Evolutionary conservation across 64 coral and sea anemone species (phyloP).

Genomic region (Trachythela sp.): DNA sequence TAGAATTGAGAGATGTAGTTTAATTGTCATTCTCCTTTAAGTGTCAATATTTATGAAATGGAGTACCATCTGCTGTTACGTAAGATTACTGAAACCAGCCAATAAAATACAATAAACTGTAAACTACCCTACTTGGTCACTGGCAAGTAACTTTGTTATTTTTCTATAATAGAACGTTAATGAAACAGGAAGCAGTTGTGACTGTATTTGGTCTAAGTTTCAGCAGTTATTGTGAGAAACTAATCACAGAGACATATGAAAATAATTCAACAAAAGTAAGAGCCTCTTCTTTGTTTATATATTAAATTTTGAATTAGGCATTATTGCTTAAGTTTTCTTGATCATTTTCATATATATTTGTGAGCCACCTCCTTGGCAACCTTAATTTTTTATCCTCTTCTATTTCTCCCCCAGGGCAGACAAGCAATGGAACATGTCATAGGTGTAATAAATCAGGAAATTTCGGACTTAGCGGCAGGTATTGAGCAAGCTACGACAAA

Average conservation of each 20-base stretch:
- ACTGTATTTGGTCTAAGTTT: constrained; percentile 95
- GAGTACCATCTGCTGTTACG: no score
- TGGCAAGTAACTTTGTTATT: not conserved
- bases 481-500: constrained; percentile 87
- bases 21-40: no score
- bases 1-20: no score
- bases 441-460: constrained; percentile 85
- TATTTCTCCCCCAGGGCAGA: constrained; percentile 53
- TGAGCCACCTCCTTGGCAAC: not conserved
- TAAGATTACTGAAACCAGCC: no score
- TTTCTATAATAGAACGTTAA: constrained; percentile 61
- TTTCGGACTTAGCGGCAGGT: constrained; percentile 80
- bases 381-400: no score
- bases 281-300: not conserved
- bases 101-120: no score
- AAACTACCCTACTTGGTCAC: no score
- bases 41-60: no score
- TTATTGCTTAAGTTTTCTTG: not conserved
- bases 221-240: constrained; percentile 83
- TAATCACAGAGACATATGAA: constrained; percentile 77
- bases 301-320: no score
- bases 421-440: constrained; percentile 96
- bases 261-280: constrained; percentile 86
- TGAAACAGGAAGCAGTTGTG: constrained; percentile 79
- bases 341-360: not conserved